phyloP scores from a whole-genome alignment of 1,140 invertebrate genomes.

The Littorina saxatilis region DNA sequence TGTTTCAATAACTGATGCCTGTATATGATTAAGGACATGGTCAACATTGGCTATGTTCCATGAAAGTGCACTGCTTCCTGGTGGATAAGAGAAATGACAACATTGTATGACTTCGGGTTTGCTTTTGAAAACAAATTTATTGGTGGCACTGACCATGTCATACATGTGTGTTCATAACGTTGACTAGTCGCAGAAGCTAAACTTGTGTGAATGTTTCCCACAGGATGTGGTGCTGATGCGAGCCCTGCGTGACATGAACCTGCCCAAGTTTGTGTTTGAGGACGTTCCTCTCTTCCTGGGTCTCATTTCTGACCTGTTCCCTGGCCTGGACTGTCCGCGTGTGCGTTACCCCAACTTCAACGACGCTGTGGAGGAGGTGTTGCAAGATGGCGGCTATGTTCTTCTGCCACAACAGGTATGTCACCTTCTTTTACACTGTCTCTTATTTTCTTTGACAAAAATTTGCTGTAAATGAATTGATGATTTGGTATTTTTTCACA shows the following conservation, averaged over 20 bases:
- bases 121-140: background rate
- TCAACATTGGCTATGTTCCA: too few species aligned
- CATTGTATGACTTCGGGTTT: too few species aligned
- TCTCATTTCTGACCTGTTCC: slow-evolving; percentile 91
- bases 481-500: too few species aligned
- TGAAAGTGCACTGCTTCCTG: too few species aligned
- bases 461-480: too few species aligned
- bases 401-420: slow-evolving; percentile 86
- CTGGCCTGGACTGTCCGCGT: slow-evolving; percentile 89
- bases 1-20: too few species aligned
- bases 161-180: too few species aligned
- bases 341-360: slow-evolving; percentile 91
- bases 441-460: too few species aligned
- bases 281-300: slow-evolving; percentile 93
- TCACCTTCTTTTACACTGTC: too few species aligned
- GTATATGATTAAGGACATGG: too few species aligned
- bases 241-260: slow-evolving; percentile 92
- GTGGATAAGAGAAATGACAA: too few species aligned
- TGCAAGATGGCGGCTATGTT: slow-evolving; percentile 83
- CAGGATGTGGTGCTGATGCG: slow-evolving; percentile 89
- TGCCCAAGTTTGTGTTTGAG: slow-evolving; percentile 93
- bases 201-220: slow-evolving; percentile 22
- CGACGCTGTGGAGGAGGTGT: slow-evolving; percentile 83
- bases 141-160: background rate
- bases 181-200: too few species aligned